Evolutionary conservation across 2,113 vertebrate genomes (phyloP).

Genomic region (Colinus virginianus): DNA sequence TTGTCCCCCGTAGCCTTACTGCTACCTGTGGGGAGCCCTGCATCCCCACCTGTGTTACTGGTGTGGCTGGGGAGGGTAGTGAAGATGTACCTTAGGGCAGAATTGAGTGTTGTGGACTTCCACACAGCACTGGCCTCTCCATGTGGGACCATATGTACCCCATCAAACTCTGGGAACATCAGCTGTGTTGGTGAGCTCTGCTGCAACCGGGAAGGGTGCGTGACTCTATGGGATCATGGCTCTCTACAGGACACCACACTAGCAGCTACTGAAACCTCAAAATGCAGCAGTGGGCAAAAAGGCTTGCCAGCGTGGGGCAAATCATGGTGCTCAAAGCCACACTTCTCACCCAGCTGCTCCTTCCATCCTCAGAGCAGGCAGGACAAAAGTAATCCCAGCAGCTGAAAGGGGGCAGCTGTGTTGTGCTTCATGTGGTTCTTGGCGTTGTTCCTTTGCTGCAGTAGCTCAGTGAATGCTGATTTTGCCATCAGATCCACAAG

Average conservation of each 20-base stretch:
- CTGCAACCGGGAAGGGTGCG: neutral
- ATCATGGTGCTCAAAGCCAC: neutral
- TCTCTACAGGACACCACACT: neutral
- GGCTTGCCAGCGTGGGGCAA: neutral
- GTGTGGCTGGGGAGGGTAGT: neutral
- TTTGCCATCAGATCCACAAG: neutral
- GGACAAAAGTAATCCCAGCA: neutral
- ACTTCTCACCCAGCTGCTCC: neutral
- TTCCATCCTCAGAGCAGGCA: neutral
- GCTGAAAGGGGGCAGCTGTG: neutral
- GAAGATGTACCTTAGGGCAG: neutral
- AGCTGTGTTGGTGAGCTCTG: neutral
- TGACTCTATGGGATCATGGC: neutral
- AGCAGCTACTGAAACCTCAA: neutral
- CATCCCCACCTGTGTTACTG: neutral
- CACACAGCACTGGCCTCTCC: neutral
- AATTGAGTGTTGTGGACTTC: accelerated
- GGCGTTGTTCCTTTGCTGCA: neutral
- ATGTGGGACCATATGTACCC: neutral
- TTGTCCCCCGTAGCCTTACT: neutral
- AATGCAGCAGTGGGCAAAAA: accelerated
- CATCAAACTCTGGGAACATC: neutral
- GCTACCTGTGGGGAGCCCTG: neutral
- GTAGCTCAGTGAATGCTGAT: accelerated
- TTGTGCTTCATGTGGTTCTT: neutral